Evolutionary conservation across 2,113 vertebrate species (phyloP).

Genomic region (Xyliphius kryptos): DNA sequence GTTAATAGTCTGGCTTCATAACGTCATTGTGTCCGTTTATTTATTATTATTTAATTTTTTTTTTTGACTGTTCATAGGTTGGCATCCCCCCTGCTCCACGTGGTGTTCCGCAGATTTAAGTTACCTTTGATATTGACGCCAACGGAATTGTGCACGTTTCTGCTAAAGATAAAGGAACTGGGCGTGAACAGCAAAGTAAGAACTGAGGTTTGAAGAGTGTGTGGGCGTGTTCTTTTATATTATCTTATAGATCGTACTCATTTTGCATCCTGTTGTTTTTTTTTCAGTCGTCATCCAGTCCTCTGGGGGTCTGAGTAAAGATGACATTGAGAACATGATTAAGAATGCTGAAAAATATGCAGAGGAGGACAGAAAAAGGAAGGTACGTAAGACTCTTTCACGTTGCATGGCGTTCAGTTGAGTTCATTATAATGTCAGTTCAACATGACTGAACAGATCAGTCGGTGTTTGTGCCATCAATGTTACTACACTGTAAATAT

Average conservation of each 20-base stretch:
- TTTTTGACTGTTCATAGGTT: constrained; percentile 6
- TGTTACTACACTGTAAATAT: too few species aligned
- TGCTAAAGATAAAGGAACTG: constrained; percentile 96
- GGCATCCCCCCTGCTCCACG: constrained; percentile 79
- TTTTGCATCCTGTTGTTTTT: neutral
- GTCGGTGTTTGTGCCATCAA: too few species aligned
- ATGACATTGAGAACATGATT: constrained; percentile 98
- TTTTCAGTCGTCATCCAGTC: constrained; percentile 97
- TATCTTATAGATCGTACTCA: neutral
- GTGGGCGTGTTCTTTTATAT: too few species aligned
- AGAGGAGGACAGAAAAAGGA: constrained; percentile 88
- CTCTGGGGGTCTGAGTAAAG: constrained; percentile 94
- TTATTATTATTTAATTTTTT: too few species aligned
- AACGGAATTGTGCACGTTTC: constrained; percentile 97
- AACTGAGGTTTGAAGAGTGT: neutral
- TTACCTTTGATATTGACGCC: constrained; percentile 95
- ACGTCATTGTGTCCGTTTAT: too few species aligned
- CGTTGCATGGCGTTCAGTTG: too few species aligned
- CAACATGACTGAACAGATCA: too few species aligned
- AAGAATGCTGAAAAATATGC: constrained; percentile 96
- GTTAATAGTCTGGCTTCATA: too few species aligned
- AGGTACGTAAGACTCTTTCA: constrained; percentile 65
- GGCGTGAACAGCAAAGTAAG: constrained; percentile 95
- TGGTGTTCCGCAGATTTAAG: constrained; percentile 94
- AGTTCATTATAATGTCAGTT: too few species aligned